These are phyloP conservation scores for Lepas anatifera DNA, from an alignment of 2,888 invertebrate species.

Conservation along the genomic window DNA sequence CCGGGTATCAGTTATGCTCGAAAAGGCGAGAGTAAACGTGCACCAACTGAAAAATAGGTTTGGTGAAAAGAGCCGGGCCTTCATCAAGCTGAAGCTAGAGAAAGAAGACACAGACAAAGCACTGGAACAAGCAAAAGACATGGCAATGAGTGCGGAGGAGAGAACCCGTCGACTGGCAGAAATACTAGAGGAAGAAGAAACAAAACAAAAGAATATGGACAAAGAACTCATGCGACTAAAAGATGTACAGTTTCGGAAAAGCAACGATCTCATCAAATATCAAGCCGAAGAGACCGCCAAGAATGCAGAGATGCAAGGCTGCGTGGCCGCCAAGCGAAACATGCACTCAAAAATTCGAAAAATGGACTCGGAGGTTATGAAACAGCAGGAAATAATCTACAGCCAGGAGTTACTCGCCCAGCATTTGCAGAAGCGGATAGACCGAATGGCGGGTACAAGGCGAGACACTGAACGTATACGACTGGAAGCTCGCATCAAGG, in stretches of 20 bases:
- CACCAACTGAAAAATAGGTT: not conserved
- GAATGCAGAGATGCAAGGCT: not conserved
- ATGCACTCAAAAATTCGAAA: not conserved
- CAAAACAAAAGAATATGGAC: not conserved
- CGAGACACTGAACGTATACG: not conserved
- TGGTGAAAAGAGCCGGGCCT: not conserved
- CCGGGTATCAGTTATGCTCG: not conserved
- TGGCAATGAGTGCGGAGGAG: slow-evolving; percentile 1
- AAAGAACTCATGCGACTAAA: not conserved
- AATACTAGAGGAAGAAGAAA: not conserved
- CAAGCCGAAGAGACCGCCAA: not conserved
- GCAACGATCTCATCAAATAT: not conserved
- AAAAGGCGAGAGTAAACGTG: not conserved
- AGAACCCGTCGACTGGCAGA: not conserved
- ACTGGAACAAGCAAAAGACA: not conserved
- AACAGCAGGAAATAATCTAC: slow-evolving; percentile 2
- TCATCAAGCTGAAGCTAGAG: not conserved
- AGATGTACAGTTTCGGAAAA: not conserved
- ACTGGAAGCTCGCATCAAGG: not conserved
- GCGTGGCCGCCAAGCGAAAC: not conserved
- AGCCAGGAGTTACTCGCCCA: not conserved
- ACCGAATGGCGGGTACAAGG: not conserved
- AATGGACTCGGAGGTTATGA: not conserved
- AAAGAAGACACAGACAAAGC: not conserved
- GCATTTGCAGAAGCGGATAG: slow-evolving; percentile 1